Percentiles rank a stretch among this genome's conserved stretches.
Conservation (phyloP, 2,797 vertebrate species). For the Enteromius anoplus region DNA sequence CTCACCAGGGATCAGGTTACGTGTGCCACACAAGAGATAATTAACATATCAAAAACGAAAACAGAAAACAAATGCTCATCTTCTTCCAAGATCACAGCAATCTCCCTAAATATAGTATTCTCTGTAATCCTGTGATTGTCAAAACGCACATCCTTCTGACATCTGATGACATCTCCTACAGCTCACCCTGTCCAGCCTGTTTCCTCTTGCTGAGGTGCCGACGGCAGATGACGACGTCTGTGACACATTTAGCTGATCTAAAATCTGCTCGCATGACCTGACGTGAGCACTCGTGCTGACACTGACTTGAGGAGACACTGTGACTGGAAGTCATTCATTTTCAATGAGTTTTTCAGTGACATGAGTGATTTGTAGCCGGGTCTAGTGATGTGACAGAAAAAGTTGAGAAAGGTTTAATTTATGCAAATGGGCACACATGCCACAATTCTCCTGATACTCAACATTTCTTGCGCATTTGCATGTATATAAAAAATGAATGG, state of each 20-base stretch:
- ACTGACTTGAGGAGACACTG: slow-evolving; percentile 13
- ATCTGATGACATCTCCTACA: slow-evolving; percentile 22
- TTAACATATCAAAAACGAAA: slow-evolving; percentile 36
- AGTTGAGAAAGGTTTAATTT: not conserved
- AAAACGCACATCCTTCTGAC: slow-evolving; percentile 20
- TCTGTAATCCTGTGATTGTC: slow-evolving; percentile 21
- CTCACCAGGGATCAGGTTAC: slow-evolving; percentile 32
- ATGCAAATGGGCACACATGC: slow-evolving; percentile 1
- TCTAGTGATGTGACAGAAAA: not conserved
- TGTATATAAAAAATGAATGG: not conserved
- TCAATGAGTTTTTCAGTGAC: slow-evolving; percentile 4
- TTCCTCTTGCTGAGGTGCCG: not conserved
- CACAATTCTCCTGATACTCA: not conserved
- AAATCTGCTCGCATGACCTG: slow-evolving; percentile 32
- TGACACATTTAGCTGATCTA: slow-evolving; percentile 15
- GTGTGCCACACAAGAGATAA: slow-evolving; percentile 34
- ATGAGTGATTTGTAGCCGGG: not conserved
- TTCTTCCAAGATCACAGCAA: slow-evolving; percentile 39
- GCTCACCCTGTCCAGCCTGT: not conserved
- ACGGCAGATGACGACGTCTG: slow-evolving; percentile 5
- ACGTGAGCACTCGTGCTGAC: slow-evolving; percentile 21
- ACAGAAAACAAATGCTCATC: slow-evolving; percentile 39
- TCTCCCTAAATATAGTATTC: slow-evolving; percentile 22
- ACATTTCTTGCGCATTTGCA: not conserved
- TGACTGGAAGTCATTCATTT: slow-evolving; percentile 8